Conservation (phyloP, 1,140 invertebrate genomes). For the Drosophila nannoptera region DNA sequence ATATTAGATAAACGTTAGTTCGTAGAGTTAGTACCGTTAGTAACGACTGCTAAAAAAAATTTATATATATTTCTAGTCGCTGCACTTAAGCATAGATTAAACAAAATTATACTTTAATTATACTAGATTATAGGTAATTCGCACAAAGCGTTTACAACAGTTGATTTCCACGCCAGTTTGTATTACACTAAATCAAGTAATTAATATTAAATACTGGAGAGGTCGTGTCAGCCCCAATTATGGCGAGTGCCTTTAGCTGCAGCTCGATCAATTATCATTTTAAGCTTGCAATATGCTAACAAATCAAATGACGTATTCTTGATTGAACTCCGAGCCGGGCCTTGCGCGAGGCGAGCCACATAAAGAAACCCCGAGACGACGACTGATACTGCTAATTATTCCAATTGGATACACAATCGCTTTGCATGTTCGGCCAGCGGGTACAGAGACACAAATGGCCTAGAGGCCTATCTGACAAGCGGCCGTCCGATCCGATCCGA, state of each 20-base stretch:
- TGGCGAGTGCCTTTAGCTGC: neutral
- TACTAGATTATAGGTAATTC: too few species aligned
- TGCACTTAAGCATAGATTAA: too few species aligned
- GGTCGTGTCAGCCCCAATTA: neutral
- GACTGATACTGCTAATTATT: slow-evolving; percentile 58
- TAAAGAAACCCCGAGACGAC: slow-evolving; percentile 24
- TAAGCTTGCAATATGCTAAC: slow-evolving; percentile 1
- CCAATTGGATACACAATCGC: slow-evolving; percentile 64
- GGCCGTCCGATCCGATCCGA: slow-evolving; percentile 8
- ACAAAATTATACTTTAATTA: too few species aligned
- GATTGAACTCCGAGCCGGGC: slow-evolving; percentile 1
- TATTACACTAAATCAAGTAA: too few species aligned
- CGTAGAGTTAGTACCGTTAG: too few species aligned
- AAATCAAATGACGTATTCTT: neutral
- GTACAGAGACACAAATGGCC: slow-evolving; percentile 48
- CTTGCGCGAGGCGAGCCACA: neutral
- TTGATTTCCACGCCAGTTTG: too few species aligned
- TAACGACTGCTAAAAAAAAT: too few species aligned
- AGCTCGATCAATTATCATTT: neutral
- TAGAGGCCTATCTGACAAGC: slow-evolving; percentile 28
- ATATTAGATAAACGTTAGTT: too few species aligned
- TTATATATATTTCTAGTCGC: too few species aligned
- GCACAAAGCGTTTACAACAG: too few species aligned
- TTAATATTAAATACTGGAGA: too few species aligned
- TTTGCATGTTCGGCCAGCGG: slow-evolving; percentile 31